Percentiles rank a stretch among this genome's conserved stretches.
phyloP scores from a whole-genome alignment of 2,888 invertebrate genomes.

The Nephrotoma guestfalica region DNA sequence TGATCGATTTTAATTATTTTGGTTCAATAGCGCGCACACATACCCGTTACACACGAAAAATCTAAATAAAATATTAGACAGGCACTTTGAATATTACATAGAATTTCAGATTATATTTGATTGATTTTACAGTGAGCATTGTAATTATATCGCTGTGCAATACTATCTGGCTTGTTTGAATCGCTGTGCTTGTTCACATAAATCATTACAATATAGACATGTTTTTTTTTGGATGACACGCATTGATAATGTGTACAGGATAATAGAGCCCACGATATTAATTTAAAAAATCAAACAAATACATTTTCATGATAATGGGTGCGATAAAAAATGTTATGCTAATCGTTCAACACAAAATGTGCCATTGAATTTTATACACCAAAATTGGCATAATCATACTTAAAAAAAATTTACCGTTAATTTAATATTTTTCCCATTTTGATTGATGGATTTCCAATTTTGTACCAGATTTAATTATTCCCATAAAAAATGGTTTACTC shows the following conservation, averaged over 20 bases:
- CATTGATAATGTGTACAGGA: not conserved
- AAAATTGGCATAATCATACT: not conserved
- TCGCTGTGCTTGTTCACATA: not conserved
- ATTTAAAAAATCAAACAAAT: not conserved
- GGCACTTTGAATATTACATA: not conserved
- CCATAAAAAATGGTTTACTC: not conserved
- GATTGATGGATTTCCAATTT: not conserved
- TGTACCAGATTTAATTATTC: not conserved
- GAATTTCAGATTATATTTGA: too few species aligned
- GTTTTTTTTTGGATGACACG: not conserved
- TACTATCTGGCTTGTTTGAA: too few species aligned
- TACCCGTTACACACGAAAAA: too few species aligned
- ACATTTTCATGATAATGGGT: not conserved
- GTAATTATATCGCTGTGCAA: too few species aligned
- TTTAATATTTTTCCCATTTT: not conserved
- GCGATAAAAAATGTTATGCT: not conserved
- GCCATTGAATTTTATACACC: not conserved
- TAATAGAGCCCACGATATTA: not conserved
- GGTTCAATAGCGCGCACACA: not conserved
- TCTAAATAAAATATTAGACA: not conserved
- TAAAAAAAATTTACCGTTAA: not conserved
- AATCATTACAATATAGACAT: not conserved
- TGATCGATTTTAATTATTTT: not conserved
- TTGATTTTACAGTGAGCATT: too few species aligned
- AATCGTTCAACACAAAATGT: not conserved